Percentiles rank a stretch among this genome's conserved stretches.
phyloP scores from a whole-genome alignment of 2,113 vertebrate species.

The Anser brachyrhynchus region DNA sequence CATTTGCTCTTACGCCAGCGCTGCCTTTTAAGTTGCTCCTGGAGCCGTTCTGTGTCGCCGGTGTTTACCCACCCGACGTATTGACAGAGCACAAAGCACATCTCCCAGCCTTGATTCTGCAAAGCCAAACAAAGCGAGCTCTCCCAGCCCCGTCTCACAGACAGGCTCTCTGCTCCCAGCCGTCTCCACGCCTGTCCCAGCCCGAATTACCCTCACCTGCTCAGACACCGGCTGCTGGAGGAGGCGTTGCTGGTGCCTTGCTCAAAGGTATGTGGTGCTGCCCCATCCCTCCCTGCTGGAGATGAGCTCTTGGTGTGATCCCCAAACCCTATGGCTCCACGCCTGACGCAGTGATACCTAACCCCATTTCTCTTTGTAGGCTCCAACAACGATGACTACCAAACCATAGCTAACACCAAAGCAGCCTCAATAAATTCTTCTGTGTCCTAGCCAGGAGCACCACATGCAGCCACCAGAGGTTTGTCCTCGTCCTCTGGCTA shows the following conservation, averaged over 20 bases:
- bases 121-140: constrained; percentile 27
- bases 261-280: neutral
- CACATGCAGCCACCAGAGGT: accelerated
- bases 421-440: neutral
- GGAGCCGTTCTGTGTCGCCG: constrained; percentile 10
- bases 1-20: neutral
- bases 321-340: neutral
- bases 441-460: neutral
- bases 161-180: neutral
- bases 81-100: constrained; percentile 13
- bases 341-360: neutral
- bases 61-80: neutral
- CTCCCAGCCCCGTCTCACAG: neutral
- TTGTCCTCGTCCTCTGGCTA: neutral
- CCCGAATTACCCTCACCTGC: neutral
- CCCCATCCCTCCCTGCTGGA: neutral
- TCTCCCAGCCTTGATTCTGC: constrained; percentile 26
- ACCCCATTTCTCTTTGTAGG: neutral
- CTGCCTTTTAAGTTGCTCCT: neutral
- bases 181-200: neutral
- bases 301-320: neutral
- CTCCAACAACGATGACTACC: neutral
- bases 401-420: neutral
- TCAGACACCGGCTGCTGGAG: neutral
- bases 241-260: neutral